Base-by-base conservation (phyloP, 2,888 invertebrate genomes). In the Machimus atricapillus region DNA sequence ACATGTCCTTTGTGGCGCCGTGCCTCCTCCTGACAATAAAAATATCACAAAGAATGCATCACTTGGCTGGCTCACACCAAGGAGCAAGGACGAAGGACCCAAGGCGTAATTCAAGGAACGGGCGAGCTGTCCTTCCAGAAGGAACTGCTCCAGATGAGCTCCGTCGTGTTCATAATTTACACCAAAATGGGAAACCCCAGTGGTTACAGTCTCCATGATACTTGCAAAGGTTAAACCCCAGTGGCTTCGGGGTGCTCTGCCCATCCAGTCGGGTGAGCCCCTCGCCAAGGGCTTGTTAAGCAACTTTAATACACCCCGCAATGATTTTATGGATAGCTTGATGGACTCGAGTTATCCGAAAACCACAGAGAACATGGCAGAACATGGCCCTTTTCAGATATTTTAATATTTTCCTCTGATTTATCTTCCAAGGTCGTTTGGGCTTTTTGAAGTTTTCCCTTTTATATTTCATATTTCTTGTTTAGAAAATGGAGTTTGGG, bases 131-230 rank as follows among this genome's bases (percentile, higher is more conserved):
- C 76, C 27, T 34, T 34, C 31, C 76, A 19, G 8, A 76, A 76
- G 76, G 76, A 76, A 34, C 23, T 76, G 7, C 37, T 34, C n/a
- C 34, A 76, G 76, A 76, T 76, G 37, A 76, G 37, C 37, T 37
- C 76, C 27, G 14, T 76, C 37, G 8, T 76, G 76, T 76, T 76
- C 76, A 34, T 76, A 76, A 76, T 76, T 76, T 34, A 76, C 76
- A 76, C 76, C 76, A 76, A 76, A 76, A 76, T 76, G 76, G 76
- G 76, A 76, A 76, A 76, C 76, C 76, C 76, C 76, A 76, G 37
- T 37, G 76, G 76, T 76, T 76, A 76, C 19, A 37, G 76, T 76
- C 76, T 76, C 34, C 76, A 9, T 37, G 34, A 34, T 34, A 76
- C 34, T 34, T 76, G 76, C 76, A 76, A 76, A 76, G 76, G 76